Base-by-base conservation (phyloP, 2,797 vertebrate species). In the Odontamblyopus rebecca region DNA sequence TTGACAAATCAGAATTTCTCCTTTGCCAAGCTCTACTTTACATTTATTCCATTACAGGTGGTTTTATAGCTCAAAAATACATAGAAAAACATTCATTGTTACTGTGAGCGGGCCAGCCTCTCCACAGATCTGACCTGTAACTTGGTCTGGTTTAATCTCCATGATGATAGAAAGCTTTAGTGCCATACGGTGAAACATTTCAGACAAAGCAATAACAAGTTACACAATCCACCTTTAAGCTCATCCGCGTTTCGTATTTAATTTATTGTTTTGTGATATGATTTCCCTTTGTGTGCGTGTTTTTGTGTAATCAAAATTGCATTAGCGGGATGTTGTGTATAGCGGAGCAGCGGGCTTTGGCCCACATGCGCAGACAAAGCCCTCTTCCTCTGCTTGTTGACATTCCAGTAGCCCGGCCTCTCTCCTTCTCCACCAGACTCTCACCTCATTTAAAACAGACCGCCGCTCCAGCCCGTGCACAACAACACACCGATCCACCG, bases 351-450 rank as follows among this genome's bases (percentile, higher is more conserved):
- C 64, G 29, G 38, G 48, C 53, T 66, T 71, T 71, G 75, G 69
- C 70, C 78, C 80, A 84, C 80, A 85, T 82, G 83, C 67, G 38
- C 65, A 83, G 79, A 87, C 77, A 77, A 23, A 86, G 64, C 67
- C 61, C 62, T 74, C 78, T 70, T 78, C 71, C 64, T 1, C 12
- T 1, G 75, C 82, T 86, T 91, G 89, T 87, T 91, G 91, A 92
- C 91, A 91, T 91, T 90, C 88, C 86, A 90, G 84, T 89, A 89
- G 88, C 85, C 83, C 71, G 79, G 80, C 82, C 78, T 86, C 81
- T 83, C 78, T 13, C 13, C 44, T 48, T 81, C 77, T 81, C 77
- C 74, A 84, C 77, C 76, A 82, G 82, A 81, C 75, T 82, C 74
- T 83, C 68, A 70, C 63, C 75, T 87, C 86, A 88, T 86, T 90